A percentile compares a stretch with the other conserved stretches of the same genome.
Evolutionary conservation across 2,888 invertebrate genomes (phyloP).

Genomic region (Xestia xanthographa): DNA sequence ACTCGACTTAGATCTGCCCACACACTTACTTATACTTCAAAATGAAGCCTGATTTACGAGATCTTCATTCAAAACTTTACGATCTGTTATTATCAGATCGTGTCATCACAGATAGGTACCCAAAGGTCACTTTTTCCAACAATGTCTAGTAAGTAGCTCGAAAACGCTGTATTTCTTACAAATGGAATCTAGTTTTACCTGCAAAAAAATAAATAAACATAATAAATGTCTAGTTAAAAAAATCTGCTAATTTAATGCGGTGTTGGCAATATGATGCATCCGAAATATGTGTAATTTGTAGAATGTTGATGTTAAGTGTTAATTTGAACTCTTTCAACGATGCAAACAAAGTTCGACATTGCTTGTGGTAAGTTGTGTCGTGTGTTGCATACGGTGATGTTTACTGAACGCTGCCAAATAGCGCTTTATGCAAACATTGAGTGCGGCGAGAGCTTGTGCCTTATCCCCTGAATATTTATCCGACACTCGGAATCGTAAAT

Average conservation of each 20-base stretch:
- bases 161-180: background rate
- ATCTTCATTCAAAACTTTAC: too few species aligned
- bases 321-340: background rate
- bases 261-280: background rate
- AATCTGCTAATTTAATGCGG: background rate
- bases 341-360: background rate
- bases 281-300: conserved; percentile 10
- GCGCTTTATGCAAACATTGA: too few species aligned
- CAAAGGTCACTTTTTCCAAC: background rate
- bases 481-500: conserved; percentile 24
- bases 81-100: too few species aligned
- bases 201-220: too few species aligned
- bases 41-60: too few species aligned
- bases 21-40: background rate
- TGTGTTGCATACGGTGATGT: too few species aligned
- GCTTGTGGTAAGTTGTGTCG: too few species aligned
- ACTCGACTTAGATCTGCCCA: background rate
- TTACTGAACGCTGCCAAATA: too few species aligned
- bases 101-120: too few species aligned
- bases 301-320: background rate
- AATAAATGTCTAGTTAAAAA: too few species aligned
- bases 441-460: too few species aligned
- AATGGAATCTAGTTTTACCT: background rate
- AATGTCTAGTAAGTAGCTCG: background rate
- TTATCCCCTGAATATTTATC: conserved; percentile 46